Base-by-base conservation (phyloP, 2,113 vertebrate species). In the Mionectes macconnelli region DNA sequence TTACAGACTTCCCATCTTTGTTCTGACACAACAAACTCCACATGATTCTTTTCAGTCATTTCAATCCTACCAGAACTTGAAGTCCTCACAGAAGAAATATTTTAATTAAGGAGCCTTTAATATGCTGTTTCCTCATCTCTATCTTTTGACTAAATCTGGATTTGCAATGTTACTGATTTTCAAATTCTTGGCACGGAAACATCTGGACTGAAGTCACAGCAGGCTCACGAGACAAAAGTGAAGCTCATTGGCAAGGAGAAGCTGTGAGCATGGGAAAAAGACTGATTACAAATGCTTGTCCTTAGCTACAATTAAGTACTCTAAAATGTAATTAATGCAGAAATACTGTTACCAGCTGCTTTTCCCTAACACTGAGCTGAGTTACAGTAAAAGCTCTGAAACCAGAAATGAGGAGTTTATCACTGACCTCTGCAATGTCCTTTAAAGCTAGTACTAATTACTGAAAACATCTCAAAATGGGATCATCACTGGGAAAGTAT, bases 261-360 rank as follows among this genome's bases (percentile, higher is more conserved):
- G 27, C 76, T 78, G 76, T 0, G 3, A 89, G 66, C 56, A 84
- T 37, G 68, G 81, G 90, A 73, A 89, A 72, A 76, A 70, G 53
- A 40, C 74, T 87, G 56, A 77, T 44, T 85, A 82, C 78, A 93
- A 10, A 30, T 59, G 63, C 79, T 69, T 92, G 35, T 84, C 56
- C 37, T 84, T 52, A 74, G 56, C 82, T 86, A 77, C 59, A 74
- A 80, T 83, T 88, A 93, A 85, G 60, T 81, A 84, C 72, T 88
- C 79, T 21, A 40, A 88, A 88, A 88, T 67, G 28, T 42, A 87
- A 82, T 82, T 69, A 83, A 89, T 55, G 47, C 75, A 93, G 74
- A 82, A 87, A 93, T 85, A 72, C 50, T 72, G 76, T 75, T 73
- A 89, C 39, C 95, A 95, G 68, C 82, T 95, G 96, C 62, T 90